Evolutionary conservation across 2,113 vertebrate species (phyloP).

Genomic region (Circaetus gallicus): DNA sequence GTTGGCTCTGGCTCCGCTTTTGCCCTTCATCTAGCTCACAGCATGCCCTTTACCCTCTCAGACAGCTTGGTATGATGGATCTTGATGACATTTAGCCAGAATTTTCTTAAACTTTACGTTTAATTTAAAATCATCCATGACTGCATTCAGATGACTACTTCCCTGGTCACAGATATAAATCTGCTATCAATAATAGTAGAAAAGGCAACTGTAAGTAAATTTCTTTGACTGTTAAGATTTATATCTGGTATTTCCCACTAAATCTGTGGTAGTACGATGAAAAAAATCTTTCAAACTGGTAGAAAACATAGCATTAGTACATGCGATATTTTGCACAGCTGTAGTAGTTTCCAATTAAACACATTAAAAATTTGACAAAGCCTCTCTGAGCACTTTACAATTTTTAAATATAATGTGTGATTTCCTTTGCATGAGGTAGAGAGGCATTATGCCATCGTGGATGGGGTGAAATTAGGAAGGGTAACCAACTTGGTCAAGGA

Average conservation of each 20-base stretch:
- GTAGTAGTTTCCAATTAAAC: not conserved
- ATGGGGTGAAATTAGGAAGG: not conserved
- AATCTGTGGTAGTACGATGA: not conserved
- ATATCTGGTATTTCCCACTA: not conserved
- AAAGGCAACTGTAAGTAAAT: conserved; percentile 57
- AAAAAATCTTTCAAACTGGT: not conserved
- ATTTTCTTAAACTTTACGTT: conserved; percentile 65
- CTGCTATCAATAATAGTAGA: conserved; percentile 13
- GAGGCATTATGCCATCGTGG: not conserved
- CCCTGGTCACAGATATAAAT: conserved; percentile 45
- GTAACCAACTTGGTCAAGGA: not conserved
- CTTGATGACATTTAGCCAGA: conserved; percentile 64
- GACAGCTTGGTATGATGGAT: conserved; percentile 41
- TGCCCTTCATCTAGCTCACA: conserved; percentile 29
- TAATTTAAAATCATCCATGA: conserved; percentile 59
- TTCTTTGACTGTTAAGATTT: conserved; percentile 24
- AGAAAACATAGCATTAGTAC: not conserved
- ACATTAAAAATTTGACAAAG: not conserved
- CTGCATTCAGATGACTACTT: conserved; percentile 37
- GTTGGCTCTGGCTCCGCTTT: not conserved
- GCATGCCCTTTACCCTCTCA: not conserved
- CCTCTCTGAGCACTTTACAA: not conserved
- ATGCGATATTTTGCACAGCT: not conserved
- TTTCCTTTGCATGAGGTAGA: not conserved
- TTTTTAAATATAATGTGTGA: not conserved